A percentile compares a stretch with the other conserved stretches of the same genome.
Conservation (phyloP, 2,797 vertebrate species). For the Falco rusticolus region DNA sequence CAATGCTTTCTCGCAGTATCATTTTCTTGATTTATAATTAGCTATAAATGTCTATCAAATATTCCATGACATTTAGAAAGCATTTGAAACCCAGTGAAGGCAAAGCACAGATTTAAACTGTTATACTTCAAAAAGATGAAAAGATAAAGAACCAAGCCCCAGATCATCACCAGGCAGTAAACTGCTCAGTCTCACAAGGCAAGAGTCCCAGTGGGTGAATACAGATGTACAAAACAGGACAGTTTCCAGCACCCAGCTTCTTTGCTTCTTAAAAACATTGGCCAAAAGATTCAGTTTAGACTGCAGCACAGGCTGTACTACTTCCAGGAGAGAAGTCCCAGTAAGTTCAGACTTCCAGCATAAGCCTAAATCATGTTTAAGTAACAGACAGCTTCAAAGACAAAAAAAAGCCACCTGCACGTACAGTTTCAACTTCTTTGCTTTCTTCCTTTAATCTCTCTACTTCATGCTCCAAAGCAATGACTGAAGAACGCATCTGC, state of each 20-base stretch:
- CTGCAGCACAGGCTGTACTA: not conserved
- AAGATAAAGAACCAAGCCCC: not conserved
- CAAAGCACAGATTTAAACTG: not conserved
- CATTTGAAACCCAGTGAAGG: not conserved
- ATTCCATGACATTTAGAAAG: not conserved
- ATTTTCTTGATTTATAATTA: not conserved
- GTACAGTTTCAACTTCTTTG: conserved; percentile 87
- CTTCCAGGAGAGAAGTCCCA: not conserved
- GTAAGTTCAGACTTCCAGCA: not conserved
- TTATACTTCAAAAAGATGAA: not conserved
- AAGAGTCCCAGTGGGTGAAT: not conserved
- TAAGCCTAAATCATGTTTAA: not conserved
- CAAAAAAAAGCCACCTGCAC: conserved; percentile 55
- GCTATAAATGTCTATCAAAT: not conserved
- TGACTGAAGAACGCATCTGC: conserved; percentile 84
- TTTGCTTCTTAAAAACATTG: not conserved
- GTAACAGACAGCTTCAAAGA: not conserved
- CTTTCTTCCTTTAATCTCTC: conserved; percentile 86
- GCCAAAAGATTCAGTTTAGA: not conserved
- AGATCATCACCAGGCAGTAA: not conserved
- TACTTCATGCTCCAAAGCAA: conserved; percentile 86
- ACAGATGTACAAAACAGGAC: not conserved
- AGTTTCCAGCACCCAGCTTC: not conserved
- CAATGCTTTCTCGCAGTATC: not conserved
- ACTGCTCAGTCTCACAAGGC: not conserved